phyloP scores from a whole-genome alignment of 1,140 invertebrate genomes.

The Pachypsylla venusta region DNA sequence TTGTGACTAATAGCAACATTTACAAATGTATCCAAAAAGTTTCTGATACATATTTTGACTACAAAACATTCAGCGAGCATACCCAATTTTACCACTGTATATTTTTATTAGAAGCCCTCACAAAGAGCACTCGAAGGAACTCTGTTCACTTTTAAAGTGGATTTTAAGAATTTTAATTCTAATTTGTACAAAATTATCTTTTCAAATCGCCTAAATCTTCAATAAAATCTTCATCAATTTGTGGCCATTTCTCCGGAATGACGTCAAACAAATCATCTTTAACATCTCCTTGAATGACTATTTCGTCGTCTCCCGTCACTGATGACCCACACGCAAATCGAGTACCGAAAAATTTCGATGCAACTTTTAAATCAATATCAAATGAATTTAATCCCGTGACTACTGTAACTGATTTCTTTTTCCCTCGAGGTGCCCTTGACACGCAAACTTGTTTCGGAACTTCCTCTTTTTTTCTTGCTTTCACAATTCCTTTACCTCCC shows the following conservation, averaged over 20 bases:
- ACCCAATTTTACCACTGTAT: too few species aligned
- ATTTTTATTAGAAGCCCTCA: too few species aligned
- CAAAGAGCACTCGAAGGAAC: too few species aligned
- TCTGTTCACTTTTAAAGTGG: too few species aligned
- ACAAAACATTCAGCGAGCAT: too few species aligned
- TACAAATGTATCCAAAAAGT: too few species aligned
- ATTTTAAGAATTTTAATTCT: too few species aligned
- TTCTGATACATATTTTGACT: too few species aligned
- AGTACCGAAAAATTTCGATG: slow-evolving; percentile 93
- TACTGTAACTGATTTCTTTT: slow-evolving; percentile 96
- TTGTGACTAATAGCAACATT: too few species aligned
- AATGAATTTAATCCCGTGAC: slow-evolving; percentile 75
- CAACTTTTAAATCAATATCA: slow-evolving; percentile 95
- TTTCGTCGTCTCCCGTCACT: slow-evolving; percentile 96
- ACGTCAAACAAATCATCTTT: slow-evolving; percentile 96
- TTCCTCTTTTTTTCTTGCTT: slow-evolving; percentile 56
- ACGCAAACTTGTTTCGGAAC: slow-evolving; percentile 61
- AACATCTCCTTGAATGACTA: slow-evolving; percentile 96
- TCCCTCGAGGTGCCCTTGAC: slow-evolving; percentile 84
- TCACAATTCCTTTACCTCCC: slow-evolving; percentile 63
- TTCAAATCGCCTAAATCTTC: slow-evolving; percentile 30
- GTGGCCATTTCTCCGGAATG: slow-evolving; percentile 94
- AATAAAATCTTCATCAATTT: slow-evolving; percentile 35
- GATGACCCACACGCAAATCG: slow-evolving; percentile 98
- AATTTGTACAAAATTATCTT: slow-evolving; percentile 23